phyloP scores from a whole-genome alignment of 2,888 invertebrate genomes.

The Pilophorus perplexus region DNA sequence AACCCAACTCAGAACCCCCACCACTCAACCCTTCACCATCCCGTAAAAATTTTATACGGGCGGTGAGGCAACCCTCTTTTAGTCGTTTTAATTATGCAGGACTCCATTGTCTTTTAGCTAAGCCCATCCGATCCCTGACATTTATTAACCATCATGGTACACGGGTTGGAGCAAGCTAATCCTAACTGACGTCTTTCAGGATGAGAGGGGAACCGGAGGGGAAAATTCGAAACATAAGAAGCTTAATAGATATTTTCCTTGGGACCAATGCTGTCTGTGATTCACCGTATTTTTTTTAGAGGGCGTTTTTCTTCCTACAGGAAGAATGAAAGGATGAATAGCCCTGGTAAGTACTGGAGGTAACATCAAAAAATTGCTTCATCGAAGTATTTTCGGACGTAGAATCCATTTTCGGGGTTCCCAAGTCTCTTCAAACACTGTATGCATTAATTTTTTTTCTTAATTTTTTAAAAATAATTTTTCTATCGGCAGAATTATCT shows the following conservation, averaged over 20 bases:
- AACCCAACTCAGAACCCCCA: conserved; percentile 20
- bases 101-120: conserved; percentile 33
- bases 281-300: too few species aligned
- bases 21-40: conserved; percentile 1
- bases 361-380: too few species aligned
- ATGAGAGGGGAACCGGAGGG: not conserved
- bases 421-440: too few species aligned
- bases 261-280: not conserved
- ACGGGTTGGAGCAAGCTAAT: conserved; percentile 18
- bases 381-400: too few species aligned
- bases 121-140: conserved; percentile 40
- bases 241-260: not conserved
- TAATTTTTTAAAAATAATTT: too few species aligned
- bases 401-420: too few species aligned
- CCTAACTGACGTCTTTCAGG: conserved; percentile 19
- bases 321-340: too few species aligned
- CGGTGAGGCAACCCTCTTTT: conserved; percentile 31
- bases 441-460: too few species aligned
- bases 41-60: conserved; percentile 33
- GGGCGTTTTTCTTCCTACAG: too few species aligned
- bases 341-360: too few species aligned
- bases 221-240: not conserved
- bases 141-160: conserved; percentile 38
- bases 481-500: too few species aligned
- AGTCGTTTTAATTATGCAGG: conserved; percentile 37